Percentiles rank a stretch among this genome's conserved stretches.
These are phyloP conservation scores for Cydia fagiglandana DNA, from an alignment of 1,140 invertebrate genomes.

Conservation along the genomic window DNA sequence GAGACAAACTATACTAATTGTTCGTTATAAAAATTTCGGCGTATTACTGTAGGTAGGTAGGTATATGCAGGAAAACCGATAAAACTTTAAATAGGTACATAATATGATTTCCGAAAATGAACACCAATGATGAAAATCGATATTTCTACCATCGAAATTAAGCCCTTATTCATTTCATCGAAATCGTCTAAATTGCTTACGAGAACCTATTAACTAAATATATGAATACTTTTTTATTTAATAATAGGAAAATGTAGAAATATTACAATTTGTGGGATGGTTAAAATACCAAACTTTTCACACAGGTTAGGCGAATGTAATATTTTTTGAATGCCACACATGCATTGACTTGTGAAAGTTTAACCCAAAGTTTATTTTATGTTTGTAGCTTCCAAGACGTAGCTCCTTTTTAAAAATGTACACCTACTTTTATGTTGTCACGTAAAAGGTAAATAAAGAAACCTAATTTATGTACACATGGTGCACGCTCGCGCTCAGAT, in stretches of 20 bases:
- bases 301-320: not conserved
- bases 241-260: not conserved
- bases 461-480: not conserved
- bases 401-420: not conserved
- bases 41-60: no score
- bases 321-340: not conserved
- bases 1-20: no score
- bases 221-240: no score
- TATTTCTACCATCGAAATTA: no score
- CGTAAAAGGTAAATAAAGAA: slow-evolving; percentile 6
- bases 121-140: no score
- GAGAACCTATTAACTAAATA: no score
- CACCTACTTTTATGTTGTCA: slow-evolving; percentile 6
- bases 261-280: not conserved
- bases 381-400: not conserved
- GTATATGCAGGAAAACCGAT: no score
- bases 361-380: not conserved
- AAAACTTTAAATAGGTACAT: no score
- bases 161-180: no score
- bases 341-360: not conserved
- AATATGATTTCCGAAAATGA: no score
- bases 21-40: no score
- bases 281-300: not conserved
- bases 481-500: slow-evolving; percentile 3
- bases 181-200: no score